phyloP scores from a whole-genome alignment of 2,888 invertebrate genomes.

The Eupithecia inturbata region DNA sequence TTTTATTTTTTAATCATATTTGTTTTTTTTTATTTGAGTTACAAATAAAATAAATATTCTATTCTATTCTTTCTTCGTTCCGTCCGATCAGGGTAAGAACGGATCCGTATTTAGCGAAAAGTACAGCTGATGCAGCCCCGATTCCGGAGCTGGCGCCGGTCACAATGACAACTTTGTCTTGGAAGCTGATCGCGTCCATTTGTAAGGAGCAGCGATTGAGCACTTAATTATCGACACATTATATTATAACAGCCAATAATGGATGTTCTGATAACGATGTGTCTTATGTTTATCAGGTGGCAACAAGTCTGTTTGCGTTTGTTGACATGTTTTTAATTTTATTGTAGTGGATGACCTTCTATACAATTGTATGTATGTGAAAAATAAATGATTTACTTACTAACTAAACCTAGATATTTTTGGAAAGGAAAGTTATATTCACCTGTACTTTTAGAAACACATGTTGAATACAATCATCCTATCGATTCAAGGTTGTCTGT shows the following conservation, averaged over 20 bases:
- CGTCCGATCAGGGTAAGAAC: slow-evolving; percentile 62
- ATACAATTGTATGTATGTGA: no score
- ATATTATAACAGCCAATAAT: slow-evolving; percentile 28
- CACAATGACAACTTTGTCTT: slow-evolving; percentile 64
- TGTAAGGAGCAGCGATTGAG: background rate
- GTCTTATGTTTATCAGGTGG: slow-evolving; percentile 19
- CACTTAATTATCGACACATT: slow-evolving; percentile 20
- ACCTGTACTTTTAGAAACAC: no score
- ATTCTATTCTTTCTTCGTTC: slow-evolving; percentile 57
- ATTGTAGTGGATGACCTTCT: background rate
- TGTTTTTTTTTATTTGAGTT: no score
- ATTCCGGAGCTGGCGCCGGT: slow-evolving; percentile 70
- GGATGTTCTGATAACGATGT: slow-evolving; percentile 25
- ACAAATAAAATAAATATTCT: no score
- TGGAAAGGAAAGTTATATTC: no score
- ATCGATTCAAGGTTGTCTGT: no score
- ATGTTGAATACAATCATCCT: background rate
- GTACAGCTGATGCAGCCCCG: slow-evolving; percentile 62
- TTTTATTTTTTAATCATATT: no score
- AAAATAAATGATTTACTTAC: no score
- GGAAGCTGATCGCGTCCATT: slow-evolving; percentile 58
- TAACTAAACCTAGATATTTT: no score
- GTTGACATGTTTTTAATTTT: background rate
- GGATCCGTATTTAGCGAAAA: slow-evolving; percentile 62
- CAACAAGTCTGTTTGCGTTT: background rate